These are phyloP conservation scores for Lasioglossum albipes DNA, from an alignment of 1,140 invertebrate species.

Conservation along the genomic window DNA sequence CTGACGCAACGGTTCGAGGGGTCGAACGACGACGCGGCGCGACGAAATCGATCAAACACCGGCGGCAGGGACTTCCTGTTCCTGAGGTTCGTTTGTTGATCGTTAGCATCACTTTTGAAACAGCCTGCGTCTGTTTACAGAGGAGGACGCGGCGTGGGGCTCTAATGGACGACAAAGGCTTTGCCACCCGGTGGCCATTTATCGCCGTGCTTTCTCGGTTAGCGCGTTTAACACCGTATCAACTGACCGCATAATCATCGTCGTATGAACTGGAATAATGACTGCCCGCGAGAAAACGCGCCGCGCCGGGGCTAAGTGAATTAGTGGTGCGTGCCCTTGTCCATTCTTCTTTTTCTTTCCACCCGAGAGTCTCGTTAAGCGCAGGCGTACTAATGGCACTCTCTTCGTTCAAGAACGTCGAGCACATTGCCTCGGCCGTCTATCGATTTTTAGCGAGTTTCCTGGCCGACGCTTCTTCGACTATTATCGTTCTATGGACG, in stretches of 20 bases:
- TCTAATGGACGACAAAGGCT: slow-evolving; percentile 57
- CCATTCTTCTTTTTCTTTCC: slow-evolving; percentile 12
- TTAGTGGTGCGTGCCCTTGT: slow-evolving; percentile 55
- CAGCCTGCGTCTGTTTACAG: slow-evolving; percentile 40
- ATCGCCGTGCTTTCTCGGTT: slow-evolving; percentile 57
- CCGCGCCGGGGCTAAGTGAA: slow-evolving; percentile 56
- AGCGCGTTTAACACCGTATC: slow-evolving; percentile 66
- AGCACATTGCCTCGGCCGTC: slow-evolving; percentile 43
- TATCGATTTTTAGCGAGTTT: slow-evolving; percentile 55
- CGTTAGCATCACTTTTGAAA: slow-evolving; percentile 49
- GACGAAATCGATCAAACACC: background rate
- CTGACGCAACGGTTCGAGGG: background rate
- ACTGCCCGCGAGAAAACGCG: slow-evolving; percentile 43
- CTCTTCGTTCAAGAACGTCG: slow-evolving; percentile 30
- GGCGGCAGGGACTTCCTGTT: background rate
- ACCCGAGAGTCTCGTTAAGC: slow-evolving; percentile 38
- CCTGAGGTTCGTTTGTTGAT: slow-evolving; percentile 48
- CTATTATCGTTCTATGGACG: no score
- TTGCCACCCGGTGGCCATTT: slow-evolving; percentile 44
- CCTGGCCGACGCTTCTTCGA: background rate
- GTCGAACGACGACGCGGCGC: background rate
- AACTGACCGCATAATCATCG: slow-evolving; percentile 64
- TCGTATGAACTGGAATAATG: slow-evolving; percentile 61
- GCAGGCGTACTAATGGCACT: slow-evolving; percentile 57
- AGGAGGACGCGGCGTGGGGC: slow-evolving; percentile 41